These are phyloP conservation scores for Galaxea fascicularis DNA, from an alignment of 92 coral and sea anemone species.

Conservation along the genomic window DNA sequence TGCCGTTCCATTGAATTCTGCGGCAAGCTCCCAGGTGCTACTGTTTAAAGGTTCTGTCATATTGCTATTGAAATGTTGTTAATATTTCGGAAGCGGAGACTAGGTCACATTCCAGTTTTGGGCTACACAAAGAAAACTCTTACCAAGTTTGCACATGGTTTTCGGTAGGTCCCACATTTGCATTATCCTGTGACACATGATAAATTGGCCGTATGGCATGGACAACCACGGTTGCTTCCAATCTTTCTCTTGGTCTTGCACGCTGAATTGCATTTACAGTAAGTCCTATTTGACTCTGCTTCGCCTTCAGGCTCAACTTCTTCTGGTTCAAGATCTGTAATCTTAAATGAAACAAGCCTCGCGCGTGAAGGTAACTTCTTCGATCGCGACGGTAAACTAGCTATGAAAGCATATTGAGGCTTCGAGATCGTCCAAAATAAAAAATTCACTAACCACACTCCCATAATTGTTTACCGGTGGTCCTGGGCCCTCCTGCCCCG, in stretches of 20 bases:
- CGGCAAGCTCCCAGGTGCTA: not conserved
- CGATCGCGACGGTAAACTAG: constrained; percentile 5
- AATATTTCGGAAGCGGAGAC: not conserved
- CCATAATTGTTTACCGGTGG: constrained; percentile 16
- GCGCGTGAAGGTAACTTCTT: not conserved
- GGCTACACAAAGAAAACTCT: constrained; percentile 13
- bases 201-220: constrained; percentile 15
- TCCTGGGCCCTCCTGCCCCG: constrained; percentile 7
- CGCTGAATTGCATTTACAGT: constrained; percentile 25
- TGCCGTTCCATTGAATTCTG: constrained; percentile 8
- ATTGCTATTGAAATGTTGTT: not conserved
- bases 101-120: constrained; percentile 1
- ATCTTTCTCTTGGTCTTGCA: constrained; percentile 9
- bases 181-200: constrained; percentile 6
- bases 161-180: constrained; percentile 12
- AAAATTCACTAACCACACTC: constrained; percentile 12
- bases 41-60: constrained; percentile 3
- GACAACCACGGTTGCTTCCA: constrained; percentile 18
- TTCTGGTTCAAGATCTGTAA: not conserved
- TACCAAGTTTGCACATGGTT: constrained; percentile 28
- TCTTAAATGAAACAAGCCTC: constrained; percentile 6
- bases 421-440: not conserved
- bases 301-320: not conserved
- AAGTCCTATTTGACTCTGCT: constrained; percentile 11
- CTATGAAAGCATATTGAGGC: constrained; percentile 9